A percentile compares a stretch with the other conserved stretches of the same genome.
Evolutionary conservation across 2,113 vertebrate species (phyloP).

Genomic region (Falco punctatus): DNA sequence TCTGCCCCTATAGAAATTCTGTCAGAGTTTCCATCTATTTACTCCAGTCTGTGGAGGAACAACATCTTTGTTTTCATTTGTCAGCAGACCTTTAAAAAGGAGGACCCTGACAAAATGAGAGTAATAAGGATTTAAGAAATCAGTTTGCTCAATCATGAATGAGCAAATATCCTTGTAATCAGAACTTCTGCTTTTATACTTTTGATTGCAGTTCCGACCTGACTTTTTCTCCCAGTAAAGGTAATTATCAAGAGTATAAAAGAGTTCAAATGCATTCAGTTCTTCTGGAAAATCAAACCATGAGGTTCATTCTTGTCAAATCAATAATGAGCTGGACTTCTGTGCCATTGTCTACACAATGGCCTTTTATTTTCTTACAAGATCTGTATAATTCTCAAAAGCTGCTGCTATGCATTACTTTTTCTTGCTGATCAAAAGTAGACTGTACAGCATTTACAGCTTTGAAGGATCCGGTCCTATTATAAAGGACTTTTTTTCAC

Average conservation of each 20-base stretch:
- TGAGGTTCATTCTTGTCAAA: slow-evolving; percentile 17
- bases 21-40: neutral
- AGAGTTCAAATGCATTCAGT: slow-evolving; percentile 2
- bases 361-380: slow-evolving; percentile 47
- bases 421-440: slow-evolving; percentile 22
- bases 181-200: neutral
- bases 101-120: neutral
- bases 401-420: slow-evolving; percentile 11
- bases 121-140: neutral
- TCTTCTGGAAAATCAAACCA: slow-evolving; percentile 44
- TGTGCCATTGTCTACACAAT: slow-evolving; percentile 18
- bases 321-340: slow-evolving; percentile 36
- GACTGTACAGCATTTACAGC: neutral
- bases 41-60: neutral
- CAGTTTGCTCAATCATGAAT: neutral
- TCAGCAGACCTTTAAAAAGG: neutral
- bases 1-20: neutral
- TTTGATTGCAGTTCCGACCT: neutral
- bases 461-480: neutral
- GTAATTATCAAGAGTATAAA: neutral
- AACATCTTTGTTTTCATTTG: neutral
- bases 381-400: slow-evolving; percentile 14
- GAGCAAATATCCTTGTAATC: neutral
- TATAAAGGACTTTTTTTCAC: neutral
- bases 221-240: neutral